Percentiles rank a stretch among this genome's conserved stretches.
Evolutionary conservation across 2,797 vertebrate species (phyloP).

Genomic region (Falco berigora): DNA sequence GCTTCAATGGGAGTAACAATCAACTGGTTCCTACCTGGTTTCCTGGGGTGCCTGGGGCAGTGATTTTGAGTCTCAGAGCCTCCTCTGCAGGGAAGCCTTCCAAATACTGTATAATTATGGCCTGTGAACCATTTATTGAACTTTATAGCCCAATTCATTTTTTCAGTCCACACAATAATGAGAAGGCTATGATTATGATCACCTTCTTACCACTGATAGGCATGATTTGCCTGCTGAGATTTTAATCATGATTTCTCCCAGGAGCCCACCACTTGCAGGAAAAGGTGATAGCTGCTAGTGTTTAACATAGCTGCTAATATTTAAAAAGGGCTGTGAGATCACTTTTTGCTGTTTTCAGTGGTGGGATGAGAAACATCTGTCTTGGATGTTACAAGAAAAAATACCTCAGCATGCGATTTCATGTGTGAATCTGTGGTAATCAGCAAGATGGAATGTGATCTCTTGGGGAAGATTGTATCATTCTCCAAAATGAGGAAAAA

Average conservation of each 20-base stretch:
- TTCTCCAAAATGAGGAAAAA: background rate
- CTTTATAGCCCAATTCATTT: background rate
- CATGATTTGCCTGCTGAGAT: background rate
- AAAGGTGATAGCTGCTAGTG: background rate
- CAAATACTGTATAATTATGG: background rate
- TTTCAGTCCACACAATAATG: background rate
- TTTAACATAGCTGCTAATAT: background rate
- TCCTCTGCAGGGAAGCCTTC: background rate
- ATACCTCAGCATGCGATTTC: background rate
- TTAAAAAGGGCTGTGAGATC: background rate
- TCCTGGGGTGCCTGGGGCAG: background rate
- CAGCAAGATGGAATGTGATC: slow-evolving; percentile 24
- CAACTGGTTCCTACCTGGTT: background rate
- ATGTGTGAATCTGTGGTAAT: background rate
- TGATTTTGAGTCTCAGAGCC: background rate
- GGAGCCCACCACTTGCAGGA: background rate
- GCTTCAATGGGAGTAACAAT: background rate
- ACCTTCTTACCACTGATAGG: background rate
- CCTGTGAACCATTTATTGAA: background rate
- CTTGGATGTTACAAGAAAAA: background rate
- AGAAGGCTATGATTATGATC: background rate
- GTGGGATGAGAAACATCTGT: slow-evolving; percentile 24
- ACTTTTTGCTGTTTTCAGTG: background rate
- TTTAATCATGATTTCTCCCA: background rate
- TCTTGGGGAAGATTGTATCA: background rate